Evolutionary conservation across 2,888 invertebrate genomes (phyloP), one percentile per base, ranked within the genome.

Genomic region (Synanthedon myopaeformis): DNA sequence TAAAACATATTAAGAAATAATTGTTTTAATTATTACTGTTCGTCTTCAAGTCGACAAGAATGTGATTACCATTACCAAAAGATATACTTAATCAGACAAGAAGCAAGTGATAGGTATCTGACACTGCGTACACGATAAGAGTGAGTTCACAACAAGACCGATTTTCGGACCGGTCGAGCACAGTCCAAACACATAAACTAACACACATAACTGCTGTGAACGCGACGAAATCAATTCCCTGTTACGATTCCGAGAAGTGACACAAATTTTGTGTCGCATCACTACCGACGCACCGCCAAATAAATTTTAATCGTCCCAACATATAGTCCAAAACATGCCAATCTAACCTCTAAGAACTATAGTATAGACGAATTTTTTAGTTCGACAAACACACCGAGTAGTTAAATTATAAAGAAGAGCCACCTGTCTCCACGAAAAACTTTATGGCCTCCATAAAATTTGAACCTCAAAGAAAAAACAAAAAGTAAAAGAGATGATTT

Each of bases 381-480:
- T 70, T 67, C 72, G 64, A 65, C 64, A 60, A 69, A 70, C 51
- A 17, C 49, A 35, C 35, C 65, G 73, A 72, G 77, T 74, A 78
- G 74, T 82, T 80, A 76, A 78, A 82, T 78, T 81, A 82, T 84
- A 86, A 85, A 83, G 81, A 81, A 86, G 78, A 85, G 78, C 85
- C 87, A 87, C 87, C 87, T 87, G 87, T 87, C 87, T 76, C 86
- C 82, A 82, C 76, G 84, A 82, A 87, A 84, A 85, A 78, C 82
- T 87, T 87, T 87, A 87, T 87, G 74, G 83, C 82, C 71, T 66
- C 79, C 75, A 86, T 87, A 86, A 87, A 87, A 85, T 84, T 83
- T 82, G 80, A 86, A 82, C 81, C 84, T 83, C 78, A 79, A 82
- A 82, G 74, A 72, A 81, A 81, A 87, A 86, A 80, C 70, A 79